These are phyloP conservation scores for Littorina saxatilis DNA, from an alignment of 1,140 invertebrate species.

Conservation along the genomic window DNA sequence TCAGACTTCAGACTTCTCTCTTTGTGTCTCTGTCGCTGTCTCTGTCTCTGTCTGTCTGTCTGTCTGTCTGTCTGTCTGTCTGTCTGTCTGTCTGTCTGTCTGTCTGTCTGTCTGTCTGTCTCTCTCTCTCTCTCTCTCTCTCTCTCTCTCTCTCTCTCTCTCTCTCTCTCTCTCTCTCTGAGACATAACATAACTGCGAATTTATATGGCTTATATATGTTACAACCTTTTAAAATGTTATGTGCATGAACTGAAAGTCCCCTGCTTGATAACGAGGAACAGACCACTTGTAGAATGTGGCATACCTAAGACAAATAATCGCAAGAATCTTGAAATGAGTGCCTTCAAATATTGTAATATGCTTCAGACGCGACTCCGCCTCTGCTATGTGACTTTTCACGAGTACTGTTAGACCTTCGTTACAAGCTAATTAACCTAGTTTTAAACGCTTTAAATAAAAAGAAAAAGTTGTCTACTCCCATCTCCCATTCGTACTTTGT, in stretches of 20 bases:
- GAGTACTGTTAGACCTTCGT: too few species aligned
- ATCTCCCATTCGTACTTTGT: too few species aligned
- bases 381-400: too few species aligned
- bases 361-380: not conserved
- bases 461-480: too few species aligned
- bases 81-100: not conserved
- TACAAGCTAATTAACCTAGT: too few species aligned
- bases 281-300: not conserved
- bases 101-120: not conserved
- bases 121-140: conserved; percentile 23
- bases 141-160: not conserved
- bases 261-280: not conserved
- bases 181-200: not conserved
- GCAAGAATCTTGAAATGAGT: not conserved
- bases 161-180: not conserved
- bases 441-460: too few species aligned
- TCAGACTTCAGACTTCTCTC: too few species aligned
- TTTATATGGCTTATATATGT: not conserved
- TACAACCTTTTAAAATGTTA: not conserved
- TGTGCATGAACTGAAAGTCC: not conserved
- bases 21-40: too few species aligned
- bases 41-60: too few species aligned
- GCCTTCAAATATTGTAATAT: not conserved
- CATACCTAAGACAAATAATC: not conserved
- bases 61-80: too few species aligned